Base-by-base conservation (phyloP, 1,140 invertebrate genomes). In the Drosophila setifemur region DNA sequence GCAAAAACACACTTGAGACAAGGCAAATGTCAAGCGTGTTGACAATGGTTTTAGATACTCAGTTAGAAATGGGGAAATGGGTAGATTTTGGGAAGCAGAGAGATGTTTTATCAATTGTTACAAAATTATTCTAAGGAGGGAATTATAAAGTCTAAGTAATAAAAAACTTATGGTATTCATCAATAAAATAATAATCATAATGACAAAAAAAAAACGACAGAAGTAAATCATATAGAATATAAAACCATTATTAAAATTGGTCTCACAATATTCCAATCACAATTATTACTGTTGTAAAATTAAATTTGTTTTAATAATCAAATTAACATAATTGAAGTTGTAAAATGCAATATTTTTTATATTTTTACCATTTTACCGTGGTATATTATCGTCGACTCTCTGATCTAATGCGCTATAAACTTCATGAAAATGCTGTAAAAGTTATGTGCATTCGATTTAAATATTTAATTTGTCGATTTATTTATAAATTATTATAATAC, bases 11-110 rank as follows among this genome's bases (percentile, higher is more conserved):
- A 9, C 9, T 54, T 19, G 11, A 45, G 31, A 29, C 29, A 23
- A 47, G 57, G 35, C 54, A 71, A 81, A 81, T 79, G 75, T 73
- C 75, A 78, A 78, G 63, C n/a, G 45, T 18, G 49, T 58, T 50
- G 55, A 66, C 66, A 75, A 82, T 72, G 53, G 53, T 66, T 49
- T 39, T 18, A n/a, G 19, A n/a, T 63, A 54, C 57, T 33, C 40
- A 48, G 31, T 48, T 25, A n/a, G 40, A 23, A 16, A 14, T 12
- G 2, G 16, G 14, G 11, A 3, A 23, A 7, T 9, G 19, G 14
- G 9, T 16, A 5, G 11, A 12, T 7, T 35, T 18, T 6, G 2
- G 0, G 2, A 4, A 28, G 3, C 1, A 3, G 12, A 7, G 0
- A n/a, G n/a, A n/a, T n/a, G n/a, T n/a, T n/a, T n/a, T n/a, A n/a